Percentiles rank a stretch among this genome's conserved stretches.
phyloP scores from a whole-genome alignment of 2,113 vertebrate genomes.

The Tursiops truncatus region DNA sequence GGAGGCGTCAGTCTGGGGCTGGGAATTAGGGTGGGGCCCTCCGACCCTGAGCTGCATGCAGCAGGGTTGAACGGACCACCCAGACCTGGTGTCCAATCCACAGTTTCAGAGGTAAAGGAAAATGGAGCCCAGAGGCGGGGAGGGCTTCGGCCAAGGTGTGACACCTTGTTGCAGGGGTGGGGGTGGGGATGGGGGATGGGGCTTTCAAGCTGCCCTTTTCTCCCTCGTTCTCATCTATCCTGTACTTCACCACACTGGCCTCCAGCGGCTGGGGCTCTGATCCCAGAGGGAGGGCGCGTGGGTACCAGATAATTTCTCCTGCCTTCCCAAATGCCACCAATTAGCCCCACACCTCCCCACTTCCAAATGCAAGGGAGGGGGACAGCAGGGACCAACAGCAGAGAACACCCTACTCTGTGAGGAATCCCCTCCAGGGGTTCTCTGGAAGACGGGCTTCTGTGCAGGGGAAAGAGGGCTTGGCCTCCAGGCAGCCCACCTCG shows the following conservation, averaged over 20 bases:
- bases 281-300: background rate
- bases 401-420: background rate
- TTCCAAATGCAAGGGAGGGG: background rate
- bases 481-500: background rate
- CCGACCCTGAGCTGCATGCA: accelerated
- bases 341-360: background rate
- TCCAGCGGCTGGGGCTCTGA: background rate
- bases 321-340: background rate
- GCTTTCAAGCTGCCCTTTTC: background rate
- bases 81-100: accelerated
- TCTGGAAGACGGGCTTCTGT: background rate
- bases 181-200: background rate
- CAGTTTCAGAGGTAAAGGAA: background rate
- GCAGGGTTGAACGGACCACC: background rate
- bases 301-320: background rate
- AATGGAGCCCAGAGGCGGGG: background rate
- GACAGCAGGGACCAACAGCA: background rate
- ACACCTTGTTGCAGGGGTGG: background rate
- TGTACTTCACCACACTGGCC: background rate
- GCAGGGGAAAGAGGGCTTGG: background rate
- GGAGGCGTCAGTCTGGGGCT: background rate
- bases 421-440: background rate
- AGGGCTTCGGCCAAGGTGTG: background rate
- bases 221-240: background rate
- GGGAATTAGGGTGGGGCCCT: background rate